Evolutionary conservation across 2,797 vertebrate species (phyloP).

Genomic region (Cryptoprocta ferox): DNA sequence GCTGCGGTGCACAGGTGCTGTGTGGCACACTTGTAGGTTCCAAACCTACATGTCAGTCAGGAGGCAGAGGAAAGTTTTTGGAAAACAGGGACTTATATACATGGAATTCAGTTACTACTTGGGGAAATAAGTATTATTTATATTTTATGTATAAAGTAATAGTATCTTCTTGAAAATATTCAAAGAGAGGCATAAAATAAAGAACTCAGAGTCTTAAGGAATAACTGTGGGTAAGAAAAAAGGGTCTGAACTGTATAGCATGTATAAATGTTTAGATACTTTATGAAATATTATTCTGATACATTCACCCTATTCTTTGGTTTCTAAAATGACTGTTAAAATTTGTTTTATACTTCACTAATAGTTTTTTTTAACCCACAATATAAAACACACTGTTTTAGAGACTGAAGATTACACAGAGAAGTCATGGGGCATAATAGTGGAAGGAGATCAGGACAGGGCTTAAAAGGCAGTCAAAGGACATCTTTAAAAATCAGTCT

Average conservation of each 20-base stretch:
- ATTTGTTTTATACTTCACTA: neutral
- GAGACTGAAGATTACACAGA: neutral
- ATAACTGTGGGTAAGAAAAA: neutral
- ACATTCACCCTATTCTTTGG: neutral
- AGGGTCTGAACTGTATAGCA: neutral
- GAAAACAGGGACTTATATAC: constrained; percentile 23
- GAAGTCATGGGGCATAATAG: neutral
- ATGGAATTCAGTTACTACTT: constrained; percentile 11
- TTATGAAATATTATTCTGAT: neutral
- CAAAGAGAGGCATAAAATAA: constrained; percentile 24
- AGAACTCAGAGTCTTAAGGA: neutral
- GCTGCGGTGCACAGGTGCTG: neutral
- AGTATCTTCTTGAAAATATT: constrained; percentile 23
- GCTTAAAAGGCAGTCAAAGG: neutral
- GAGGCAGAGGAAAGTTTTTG: constrained; percentile 25
- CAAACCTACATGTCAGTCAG: constrained; percentile 9
- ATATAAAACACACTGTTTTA: neutral
- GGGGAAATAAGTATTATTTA: constrained; percentile 57
- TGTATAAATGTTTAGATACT: neutral
- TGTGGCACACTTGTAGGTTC: neutral
- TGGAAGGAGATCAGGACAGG: neutral
- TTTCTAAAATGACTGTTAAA: neutral
- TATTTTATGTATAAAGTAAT: neutral
- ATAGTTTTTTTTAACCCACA: neutral
- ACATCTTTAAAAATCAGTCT: neutral